These are phyloP conservation scores for Bombus polaris DNA, from an alignment of 1,140 invertebrate genomes.

Conservation along the genomic window DNA sequence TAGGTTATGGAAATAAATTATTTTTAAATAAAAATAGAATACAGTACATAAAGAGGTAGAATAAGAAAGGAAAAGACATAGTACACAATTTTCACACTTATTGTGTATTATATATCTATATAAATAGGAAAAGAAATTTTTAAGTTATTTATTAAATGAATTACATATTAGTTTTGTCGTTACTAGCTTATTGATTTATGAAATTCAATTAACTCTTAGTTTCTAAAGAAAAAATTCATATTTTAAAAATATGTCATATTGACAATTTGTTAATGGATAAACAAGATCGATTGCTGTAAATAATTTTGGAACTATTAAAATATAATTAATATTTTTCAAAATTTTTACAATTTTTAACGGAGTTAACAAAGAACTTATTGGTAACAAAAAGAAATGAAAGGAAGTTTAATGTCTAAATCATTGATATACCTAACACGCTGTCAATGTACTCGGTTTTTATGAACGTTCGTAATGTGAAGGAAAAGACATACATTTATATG, in stretches of 20 bases:
- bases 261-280: neutral
- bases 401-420: neutral
- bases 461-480: conserved; percentile 1
- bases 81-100: neutral
- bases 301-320: neutral
- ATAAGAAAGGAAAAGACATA: neutral
- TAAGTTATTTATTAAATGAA: neutral
- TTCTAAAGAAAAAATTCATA: neutral
- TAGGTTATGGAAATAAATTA: conserved; percentile 16
- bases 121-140: neutral
- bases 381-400: neutral
- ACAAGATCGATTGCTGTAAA: neutral
- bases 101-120: neutral
- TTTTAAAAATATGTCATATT: neutral
- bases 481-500: neutral
- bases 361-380: neutral
- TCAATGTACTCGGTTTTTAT: neutral
- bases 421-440: neutral
- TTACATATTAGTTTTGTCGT: neutral
- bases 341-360: neutral
- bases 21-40: neutral
- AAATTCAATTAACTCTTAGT: neutral
- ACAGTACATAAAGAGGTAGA: neutral
- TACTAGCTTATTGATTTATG: neutral
- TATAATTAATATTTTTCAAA: neutral